A percentile compares a stretch with the other conserved stretches of the same genome.
Evolutionary conservation across 2,113 vertebrate species (phyloP).

Genomic region (Desmodus rotundus): DNA sequence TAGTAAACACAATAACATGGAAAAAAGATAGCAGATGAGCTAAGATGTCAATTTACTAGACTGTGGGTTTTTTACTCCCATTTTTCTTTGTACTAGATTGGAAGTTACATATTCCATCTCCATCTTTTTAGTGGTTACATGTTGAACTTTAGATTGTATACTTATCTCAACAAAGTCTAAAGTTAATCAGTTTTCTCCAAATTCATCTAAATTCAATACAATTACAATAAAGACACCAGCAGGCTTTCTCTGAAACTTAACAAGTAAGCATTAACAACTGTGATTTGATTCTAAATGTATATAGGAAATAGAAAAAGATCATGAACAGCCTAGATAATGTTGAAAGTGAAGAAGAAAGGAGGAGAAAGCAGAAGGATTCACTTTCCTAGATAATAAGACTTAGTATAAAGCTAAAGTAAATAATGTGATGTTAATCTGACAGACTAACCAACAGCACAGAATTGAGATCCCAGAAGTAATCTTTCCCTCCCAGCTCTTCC

Average conservation of each 20-base stretch:
- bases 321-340: neutral
- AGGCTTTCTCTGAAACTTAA: neutral
- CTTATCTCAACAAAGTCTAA: neutral
- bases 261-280: neutral
- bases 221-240: neutral
- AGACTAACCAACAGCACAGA: neutral
- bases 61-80: neutral
- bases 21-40: neutral
- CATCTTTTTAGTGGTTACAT: neutral
- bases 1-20: neutral
- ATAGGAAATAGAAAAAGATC: neutral
- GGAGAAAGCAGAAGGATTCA: neutral
- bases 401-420: conserved; percentile 1
- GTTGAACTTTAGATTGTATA: conserved; percentile 15
- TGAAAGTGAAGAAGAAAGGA: neutral
- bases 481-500: neutral
- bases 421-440: neutral
- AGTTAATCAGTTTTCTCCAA: neutral
- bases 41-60: neutral
- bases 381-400: neutral
- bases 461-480: neutral
- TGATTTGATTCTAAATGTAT: neutral
- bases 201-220: neutral
- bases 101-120: neutral
- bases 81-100: neutral